Percentiles rank a stretch among this genome's conserved stretches.
These are phyloP conservation scores for Enhydra lutris DNA, from an alignment of 2,113 vertebrate species.

Conservation along the genomic window DNA sequence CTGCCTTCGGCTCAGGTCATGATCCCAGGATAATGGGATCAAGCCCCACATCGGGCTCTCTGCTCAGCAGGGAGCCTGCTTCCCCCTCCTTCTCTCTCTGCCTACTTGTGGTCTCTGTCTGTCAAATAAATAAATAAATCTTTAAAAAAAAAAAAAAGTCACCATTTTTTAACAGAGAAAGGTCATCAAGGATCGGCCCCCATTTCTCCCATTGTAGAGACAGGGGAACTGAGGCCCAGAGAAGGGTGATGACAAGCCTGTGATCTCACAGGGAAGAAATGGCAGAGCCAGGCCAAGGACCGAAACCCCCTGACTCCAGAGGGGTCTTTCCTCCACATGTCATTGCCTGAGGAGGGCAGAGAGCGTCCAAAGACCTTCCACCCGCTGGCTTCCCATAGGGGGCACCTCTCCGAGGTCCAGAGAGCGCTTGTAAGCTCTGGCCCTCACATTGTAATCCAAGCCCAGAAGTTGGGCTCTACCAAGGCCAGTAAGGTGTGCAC, in stretches of 20 bases:
- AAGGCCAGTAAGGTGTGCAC: neutral
- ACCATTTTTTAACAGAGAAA: neutral
- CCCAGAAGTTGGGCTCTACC: neutral
- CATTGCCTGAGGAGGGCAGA: neutral
- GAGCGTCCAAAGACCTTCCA: neutral
- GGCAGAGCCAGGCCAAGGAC: neutral
- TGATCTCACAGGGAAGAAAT: neutral
- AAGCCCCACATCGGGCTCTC: too few relatives aligned
- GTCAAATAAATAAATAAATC: too few relatives aligned
- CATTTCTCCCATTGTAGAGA: neutral
- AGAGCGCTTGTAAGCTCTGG: neutral
- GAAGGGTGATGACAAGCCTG: neutral
- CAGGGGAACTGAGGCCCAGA: neutral
- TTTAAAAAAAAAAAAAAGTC: too few relatives aligned
- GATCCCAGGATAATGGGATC: too few relatives aligned
- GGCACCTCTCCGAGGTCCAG: neutral
- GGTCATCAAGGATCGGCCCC: neutral
- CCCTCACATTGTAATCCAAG: neutral
- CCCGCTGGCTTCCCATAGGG: neutral
- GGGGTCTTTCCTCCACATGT: neutral
- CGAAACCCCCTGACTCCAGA: neutral
- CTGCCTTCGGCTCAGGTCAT: too few relatives aligned
- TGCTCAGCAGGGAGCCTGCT: too few relatives aligned
- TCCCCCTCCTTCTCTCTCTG: too few relatives aligned
- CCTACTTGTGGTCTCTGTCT: too few relatives aligned